phyloP scores from a whole-genome alignment of 2,797 vertebrate species.

The Coregonus ussuriensis region DNA sequence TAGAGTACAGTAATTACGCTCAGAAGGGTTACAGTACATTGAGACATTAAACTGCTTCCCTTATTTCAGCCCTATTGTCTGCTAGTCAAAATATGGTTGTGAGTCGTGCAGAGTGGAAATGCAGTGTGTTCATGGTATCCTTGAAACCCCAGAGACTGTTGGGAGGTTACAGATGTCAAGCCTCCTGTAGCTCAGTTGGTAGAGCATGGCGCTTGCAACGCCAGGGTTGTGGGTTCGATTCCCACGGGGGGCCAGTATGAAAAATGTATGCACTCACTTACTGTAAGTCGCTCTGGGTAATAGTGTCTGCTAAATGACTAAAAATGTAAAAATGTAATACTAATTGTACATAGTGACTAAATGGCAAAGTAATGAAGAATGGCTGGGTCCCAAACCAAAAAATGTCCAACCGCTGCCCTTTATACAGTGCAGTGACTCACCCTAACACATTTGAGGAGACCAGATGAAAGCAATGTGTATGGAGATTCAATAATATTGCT shows the following conservation, averaged over 20 bases:
- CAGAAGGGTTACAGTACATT: conserved; percentile 24
- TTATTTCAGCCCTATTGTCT: conserved; percentile 30
- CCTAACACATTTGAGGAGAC: no score
- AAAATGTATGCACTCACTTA: no score
- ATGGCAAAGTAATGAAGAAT: conserved; percentile 17
- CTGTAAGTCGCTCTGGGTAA: no score
- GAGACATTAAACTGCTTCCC: neutral
- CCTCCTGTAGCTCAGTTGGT: no score
- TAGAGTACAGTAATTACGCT: conserved; percentile 51
- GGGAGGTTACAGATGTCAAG: conserved; percentile 29
- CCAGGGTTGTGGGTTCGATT: no score
- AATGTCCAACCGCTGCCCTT: neutral
- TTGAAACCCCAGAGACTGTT: conserved; percentile 1
- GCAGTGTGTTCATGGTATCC: neutral
- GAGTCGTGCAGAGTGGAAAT: conserved; percentile 4
- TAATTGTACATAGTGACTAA: conserved; percentile 40
- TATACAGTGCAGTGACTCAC: no score
- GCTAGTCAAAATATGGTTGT: conserved; percentile 15
- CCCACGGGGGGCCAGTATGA: no score
- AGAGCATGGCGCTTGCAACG: no score
- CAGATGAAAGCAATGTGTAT: neutral
- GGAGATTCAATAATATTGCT: neutral
- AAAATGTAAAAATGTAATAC: neutral
- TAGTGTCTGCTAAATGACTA: no score
- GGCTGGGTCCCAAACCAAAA: neutral